These are phyloP conservation scores for Brenthis ino DNA, from an alignment of 2,888 invertebrate species.

Conservation along the genomic window DNA sequence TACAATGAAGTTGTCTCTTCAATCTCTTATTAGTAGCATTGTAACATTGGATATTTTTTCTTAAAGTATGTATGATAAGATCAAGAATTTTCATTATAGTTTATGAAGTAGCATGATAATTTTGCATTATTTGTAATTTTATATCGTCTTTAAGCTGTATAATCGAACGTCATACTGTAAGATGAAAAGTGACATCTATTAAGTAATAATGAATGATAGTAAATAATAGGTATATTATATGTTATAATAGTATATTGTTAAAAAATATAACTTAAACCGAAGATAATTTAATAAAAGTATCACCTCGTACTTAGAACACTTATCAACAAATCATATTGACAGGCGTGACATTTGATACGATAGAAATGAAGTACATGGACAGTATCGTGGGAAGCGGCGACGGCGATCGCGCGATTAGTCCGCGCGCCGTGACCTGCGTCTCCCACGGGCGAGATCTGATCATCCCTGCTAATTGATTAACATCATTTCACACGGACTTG, in stretches of 20 bases:
- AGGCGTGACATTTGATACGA: conserved; percentile 69
- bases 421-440: conserved; percentile 53
- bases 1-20: too few relatives aligned
- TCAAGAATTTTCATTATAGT: too few relatives aligned
- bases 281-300: not conserved
- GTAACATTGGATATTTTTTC: too few relatives aligned
- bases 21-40: too few relatives aligned
- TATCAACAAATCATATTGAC: conserved; percentile 45
- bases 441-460: conserved; percentile 60
- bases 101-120: too few relatives aligned
- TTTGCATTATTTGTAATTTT: too few relatives aligned
- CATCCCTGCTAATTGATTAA: conserved; percentile 55
- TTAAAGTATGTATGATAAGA: too few relatives aligned
- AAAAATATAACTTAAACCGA: not conserved
- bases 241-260: too few relatives aligned
- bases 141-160: too few relatives aligned
- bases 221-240: too few relatives aligned
- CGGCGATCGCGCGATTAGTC: conserved; percentile 53
- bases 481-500: conserved; percentile 42
- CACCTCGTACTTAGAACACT: conserved; percentile 21
- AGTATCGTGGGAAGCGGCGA: conserved; percentile 57
- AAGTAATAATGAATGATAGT: too few relatives aligned
- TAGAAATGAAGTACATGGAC: conserved; percentile 45
- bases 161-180: not conserved
- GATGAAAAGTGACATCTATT: not conserved